Evolutionary conservation across 2,888 invertebrate genomes (phyloP).

Genomic region (Cantharis nigra): DNA sequence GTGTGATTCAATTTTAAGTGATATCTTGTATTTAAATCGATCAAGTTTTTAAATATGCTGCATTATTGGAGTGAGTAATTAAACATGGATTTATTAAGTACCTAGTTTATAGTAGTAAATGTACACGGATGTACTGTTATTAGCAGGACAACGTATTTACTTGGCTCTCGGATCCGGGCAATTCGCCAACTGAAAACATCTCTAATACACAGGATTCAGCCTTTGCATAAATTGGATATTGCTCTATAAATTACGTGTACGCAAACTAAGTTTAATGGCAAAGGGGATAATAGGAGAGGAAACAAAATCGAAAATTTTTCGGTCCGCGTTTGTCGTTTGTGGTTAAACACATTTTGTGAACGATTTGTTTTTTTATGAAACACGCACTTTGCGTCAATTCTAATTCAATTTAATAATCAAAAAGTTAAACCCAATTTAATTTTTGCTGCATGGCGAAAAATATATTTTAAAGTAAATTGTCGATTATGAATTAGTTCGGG

Average conservation of each 20-base stretch:
- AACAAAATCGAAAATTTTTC: background rate
- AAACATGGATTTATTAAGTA: background rate
- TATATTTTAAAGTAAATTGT: background rate
- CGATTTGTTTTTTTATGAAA: background rate
- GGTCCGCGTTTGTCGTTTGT: background rate
- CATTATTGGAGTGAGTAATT: background rate
- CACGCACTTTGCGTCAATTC: background rate
- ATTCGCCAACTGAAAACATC: conserved; percentile 31
- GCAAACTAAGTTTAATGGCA: conserved; percentile 25
- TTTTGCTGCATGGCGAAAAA: background rate
- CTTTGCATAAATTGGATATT: conserved; percentile 34
- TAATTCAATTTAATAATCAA: background rate
- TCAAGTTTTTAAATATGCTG: background rate
- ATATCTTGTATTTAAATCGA: background rate
- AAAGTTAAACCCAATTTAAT: background rate
- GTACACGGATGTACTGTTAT: background rate
- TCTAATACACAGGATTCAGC: conserved; percentile 26
- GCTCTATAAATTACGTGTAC: conserved; percentile 29
- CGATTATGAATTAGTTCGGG: background rate
- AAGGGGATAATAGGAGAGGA: background rate
- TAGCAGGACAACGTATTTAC: conserved; percentile 9
- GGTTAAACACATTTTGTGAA: background rate
- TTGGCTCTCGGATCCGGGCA: conserved; percentile 32
- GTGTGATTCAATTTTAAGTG: background rate
- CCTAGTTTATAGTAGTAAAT: background rate